These are phyloP conservation scores for Marronus borbonicus DNA, from an alignment of 2,888 invertebrate genomes.

Conservation along the genomic window DNA sequence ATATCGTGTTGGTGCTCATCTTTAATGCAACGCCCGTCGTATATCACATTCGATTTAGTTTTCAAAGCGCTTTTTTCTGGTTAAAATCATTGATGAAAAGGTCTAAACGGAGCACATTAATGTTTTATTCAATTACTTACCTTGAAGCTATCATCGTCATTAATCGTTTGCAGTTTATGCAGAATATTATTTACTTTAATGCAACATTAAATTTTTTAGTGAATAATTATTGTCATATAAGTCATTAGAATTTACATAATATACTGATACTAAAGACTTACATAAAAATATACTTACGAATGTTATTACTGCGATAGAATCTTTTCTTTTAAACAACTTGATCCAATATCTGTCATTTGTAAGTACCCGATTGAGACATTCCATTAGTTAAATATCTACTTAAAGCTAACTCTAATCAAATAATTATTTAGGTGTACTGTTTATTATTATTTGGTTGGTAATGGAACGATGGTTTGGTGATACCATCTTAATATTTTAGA, in stretches of 20 bases:
- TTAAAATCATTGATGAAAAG: not conserved
- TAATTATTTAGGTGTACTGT: not conserved
- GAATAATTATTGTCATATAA: too few relatives aligned
- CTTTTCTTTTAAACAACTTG: too few relatives aligned
- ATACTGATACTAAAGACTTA: too few relatives aligned
- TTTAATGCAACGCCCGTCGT: constrained; percentile 6
- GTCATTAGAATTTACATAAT: too few relatives aligned
- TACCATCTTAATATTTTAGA: not conserved
- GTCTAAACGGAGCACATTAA: not conserved
- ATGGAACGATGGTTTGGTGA: not conserved
- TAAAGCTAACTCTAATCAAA: not conserved
- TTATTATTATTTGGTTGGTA: not conserved
- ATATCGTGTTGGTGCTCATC: constrained; percentile 8
- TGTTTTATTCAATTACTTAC: constrained; percentile 25
- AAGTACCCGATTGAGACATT: not conserved
- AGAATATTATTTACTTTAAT: not conserved
- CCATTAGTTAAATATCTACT: not conserved
- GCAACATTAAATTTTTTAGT: too few relatives aligned
- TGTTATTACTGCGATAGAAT: too few relatives aligned
- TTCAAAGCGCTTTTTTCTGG: not conserved
- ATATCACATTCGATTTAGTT: constrained; percentile 4
- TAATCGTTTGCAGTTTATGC: not conserved
- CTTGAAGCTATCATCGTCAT: constrained; percentile 28
- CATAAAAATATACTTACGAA: too few relatives aligned
- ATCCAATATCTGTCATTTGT: not conserved